phyloP scores from a whole-genome alignment of 2,113 vertebrate species.

The Daubentonia madagascariensis region DNA sequence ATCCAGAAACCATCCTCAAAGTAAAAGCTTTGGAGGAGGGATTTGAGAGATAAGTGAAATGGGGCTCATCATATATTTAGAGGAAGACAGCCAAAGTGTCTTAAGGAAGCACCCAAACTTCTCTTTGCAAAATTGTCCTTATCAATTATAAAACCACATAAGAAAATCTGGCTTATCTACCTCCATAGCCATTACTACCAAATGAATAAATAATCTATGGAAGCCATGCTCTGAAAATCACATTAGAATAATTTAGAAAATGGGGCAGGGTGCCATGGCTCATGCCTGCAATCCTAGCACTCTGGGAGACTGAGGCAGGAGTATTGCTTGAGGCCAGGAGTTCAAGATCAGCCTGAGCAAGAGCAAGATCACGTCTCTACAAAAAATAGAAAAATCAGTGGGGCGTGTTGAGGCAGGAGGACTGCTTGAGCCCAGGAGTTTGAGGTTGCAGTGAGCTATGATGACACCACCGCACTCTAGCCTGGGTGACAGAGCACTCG shows the following conservation, averaged over 20 bases:
- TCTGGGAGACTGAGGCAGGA: too few relatives aligned
- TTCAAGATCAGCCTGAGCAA: too few relatives aligned
- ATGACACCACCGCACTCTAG: too few relatives aligned
- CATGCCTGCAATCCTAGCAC: too few relatives aligned
- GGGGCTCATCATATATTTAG: background rate
- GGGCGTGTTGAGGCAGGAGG: too few relatives aligned
- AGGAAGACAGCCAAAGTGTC: background rate
- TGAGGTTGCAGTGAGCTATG: too few relatives aligned
- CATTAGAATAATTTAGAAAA: slow-evolving; percentile 42
- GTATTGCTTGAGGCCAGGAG: too few relatives aligned
- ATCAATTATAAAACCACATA: background rate
- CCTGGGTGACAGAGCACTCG: too few relatives aligned
- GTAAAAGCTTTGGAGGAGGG: background rate
- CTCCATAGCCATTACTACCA: background rate
- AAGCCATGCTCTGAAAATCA: slow-evolving; percentile 35
- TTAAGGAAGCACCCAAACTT: background rate
- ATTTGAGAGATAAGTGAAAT: background rate
- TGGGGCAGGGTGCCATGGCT: background rate
- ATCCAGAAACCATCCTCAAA: background rate
- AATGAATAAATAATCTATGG: slow-evolving; percentile 2
- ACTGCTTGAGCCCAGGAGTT: too few relatives aligned
- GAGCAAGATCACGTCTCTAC: too few relatives aligned
- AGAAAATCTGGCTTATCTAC: slow-evolving; percentile 5
- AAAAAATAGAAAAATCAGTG: too few relatives aligned
- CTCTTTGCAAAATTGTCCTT: background rate